Evolutionary conservation across 2,888 invertebrate species (phyloP).

Genomic region (Amphipoea lucens): DNA sequence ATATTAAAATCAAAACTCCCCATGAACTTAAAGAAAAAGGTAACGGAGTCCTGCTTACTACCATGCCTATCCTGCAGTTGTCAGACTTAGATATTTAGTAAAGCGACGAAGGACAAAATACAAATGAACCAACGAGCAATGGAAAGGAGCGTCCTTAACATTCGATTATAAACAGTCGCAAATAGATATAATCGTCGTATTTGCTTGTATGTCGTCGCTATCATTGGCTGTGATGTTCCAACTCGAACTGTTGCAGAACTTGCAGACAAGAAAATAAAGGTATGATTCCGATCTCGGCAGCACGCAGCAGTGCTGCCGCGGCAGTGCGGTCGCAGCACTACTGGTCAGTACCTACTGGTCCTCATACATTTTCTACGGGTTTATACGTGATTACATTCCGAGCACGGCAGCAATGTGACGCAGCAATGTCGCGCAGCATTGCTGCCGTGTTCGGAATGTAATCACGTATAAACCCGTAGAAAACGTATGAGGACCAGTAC

Average conservation of each 20-base stretch:
- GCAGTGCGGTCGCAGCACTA: too few relatives aligned
- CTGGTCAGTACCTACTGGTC: too few relatives aligned
- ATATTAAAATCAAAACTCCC: background rate
- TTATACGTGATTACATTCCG: too few relatives aligned
- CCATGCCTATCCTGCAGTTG: background rate
- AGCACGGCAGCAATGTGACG: too few relatives aligned
- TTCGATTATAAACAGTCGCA: background rate
- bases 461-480: too few relatives aligned
- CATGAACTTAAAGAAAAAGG: background rate
- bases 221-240: background rate
- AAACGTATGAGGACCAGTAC: too few relatives aligned
- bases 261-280: background rate
- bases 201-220: background rate
- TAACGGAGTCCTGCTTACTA: background rate
- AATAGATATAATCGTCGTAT: slow-evolving; percentile 1
- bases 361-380: too few relatives aligned
- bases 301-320: too few relatives aligned
- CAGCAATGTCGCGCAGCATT: too few relatives aligned
- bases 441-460: too few relatives aligned
- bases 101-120: background rate
- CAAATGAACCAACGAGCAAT: background rate
- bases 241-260: background rate
- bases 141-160: background rate
- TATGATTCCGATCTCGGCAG: too few relatives aligned
- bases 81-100: background rate